Evolutionary conservation across 2,888 invertebrate genomes (phyloP).

Genomic region (Mythimna ferrago): DNA sequence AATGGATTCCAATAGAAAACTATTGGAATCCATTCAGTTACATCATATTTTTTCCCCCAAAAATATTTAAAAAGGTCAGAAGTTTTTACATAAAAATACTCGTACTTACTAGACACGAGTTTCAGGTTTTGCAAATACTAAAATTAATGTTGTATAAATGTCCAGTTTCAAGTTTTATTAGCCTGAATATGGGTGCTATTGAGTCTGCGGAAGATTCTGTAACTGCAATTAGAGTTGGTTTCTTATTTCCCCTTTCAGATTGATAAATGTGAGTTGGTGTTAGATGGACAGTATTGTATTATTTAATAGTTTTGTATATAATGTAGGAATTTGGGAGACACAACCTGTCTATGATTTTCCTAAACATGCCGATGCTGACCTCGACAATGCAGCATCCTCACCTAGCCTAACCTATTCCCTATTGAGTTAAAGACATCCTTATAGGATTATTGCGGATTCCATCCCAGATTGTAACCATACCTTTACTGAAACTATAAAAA

Average conservation of each 20-base stretch:
- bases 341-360: background rate
- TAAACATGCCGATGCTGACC: background rate
- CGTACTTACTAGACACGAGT: no score
- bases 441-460: background rate
- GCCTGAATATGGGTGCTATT: background rate
- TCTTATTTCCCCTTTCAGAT: background rate
- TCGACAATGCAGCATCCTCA: no score
- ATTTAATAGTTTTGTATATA: background rate
- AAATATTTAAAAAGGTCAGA: no score
- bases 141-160: background rate
- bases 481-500: constrained; percentile 3
- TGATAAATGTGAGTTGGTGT: background rate
- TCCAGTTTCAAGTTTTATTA: constrained; percentile 7
- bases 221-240: background rate
- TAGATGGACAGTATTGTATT: background rate
- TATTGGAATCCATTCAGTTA: no score
- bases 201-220: background rate
- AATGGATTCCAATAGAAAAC: no score
- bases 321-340: background rate
- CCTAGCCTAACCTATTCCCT: background rate
- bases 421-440: background rate
- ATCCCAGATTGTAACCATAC: no score
- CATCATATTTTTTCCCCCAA: no score
- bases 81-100: no score
- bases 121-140: no score